These are phyloP conservation scores for Aldabrachelys gigantea DNA, from an alignment of 2,113 vertebrate species.

Conservation along the genomic window DNA sequence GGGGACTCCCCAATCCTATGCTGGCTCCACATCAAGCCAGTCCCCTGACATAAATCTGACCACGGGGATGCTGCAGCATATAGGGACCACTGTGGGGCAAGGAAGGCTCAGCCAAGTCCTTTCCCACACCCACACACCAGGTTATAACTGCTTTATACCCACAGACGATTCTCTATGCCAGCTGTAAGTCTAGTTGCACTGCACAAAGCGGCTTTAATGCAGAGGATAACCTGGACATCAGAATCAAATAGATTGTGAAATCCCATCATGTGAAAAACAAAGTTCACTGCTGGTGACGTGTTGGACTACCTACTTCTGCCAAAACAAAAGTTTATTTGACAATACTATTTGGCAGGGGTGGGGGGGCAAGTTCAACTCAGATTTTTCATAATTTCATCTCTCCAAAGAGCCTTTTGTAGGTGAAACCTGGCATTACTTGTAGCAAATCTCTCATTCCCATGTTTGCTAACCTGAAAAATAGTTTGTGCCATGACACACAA, in stretches of 20 bases:
- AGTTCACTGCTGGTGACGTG: not conserved
- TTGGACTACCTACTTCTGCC: not conserved
- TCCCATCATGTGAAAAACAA: not conserved
- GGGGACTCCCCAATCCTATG: not conserved
- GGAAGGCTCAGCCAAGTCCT: not conserved
- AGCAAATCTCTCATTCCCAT: not conserved
- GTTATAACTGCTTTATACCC: not conserved
- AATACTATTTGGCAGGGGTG: not conserved
- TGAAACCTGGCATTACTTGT: not conserved
- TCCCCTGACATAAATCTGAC: not conserved
- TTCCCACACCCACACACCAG: not conserved
- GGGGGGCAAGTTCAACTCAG: not conserved
- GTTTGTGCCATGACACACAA: not conserved
- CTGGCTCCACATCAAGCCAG: not conserved
- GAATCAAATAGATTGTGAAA: not conserved
- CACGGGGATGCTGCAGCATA: accelerated
- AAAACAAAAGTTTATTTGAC: not conserved
- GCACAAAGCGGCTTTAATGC: not conserved
- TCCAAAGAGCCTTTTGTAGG: not conserved
- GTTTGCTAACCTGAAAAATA: not conserved
- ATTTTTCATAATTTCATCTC: not conserved
- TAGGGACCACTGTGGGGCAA: accelerated
- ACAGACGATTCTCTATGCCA: not conserved
- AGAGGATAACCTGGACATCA: not conserved
- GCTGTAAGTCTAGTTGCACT: not conserved